phyloP scores from a whole-genome alignment of 2,797 vertebrate genomes.

The Carduelis carduelis region DNA sequence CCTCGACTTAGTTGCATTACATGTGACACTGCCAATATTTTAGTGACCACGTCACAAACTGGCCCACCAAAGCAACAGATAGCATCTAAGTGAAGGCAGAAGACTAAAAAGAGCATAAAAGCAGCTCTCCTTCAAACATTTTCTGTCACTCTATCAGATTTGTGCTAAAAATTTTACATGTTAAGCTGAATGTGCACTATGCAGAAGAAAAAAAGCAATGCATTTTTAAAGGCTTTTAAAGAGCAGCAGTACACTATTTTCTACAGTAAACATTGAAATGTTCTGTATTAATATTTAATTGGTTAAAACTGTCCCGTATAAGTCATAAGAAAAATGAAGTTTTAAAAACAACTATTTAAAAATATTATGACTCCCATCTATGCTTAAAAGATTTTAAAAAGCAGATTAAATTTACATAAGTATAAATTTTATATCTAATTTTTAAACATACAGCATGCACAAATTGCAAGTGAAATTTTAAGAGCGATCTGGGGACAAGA shows the following conservation, averaged over 20 bases:
- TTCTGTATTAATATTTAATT: not conserved
- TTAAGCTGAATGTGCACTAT: not conserved
- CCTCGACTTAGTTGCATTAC: not conserved
- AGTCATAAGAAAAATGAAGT: not conserved
- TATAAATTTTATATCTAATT: not conserved
- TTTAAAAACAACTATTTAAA: not conserved
- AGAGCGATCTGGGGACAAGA: not conserved
- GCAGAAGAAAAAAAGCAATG: not conserved
- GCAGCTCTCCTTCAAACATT: not conserved
- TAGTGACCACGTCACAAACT: not conserved
- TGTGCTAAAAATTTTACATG: not conserved
- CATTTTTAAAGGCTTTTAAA: constrained; percentile 17
- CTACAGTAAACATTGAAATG: not conserved
- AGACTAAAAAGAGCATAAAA: not conserved
- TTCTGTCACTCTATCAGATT: not conserved
- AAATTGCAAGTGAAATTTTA: not conserved
- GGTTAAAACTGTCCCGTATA: not conserved
- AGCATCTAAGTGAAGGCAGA: not conserved
- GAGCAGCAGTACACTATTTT: not conserved
- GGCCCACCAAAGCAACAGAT: not conserved
- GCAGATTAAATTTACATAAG: not conserved
- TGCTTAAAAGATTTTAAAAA: not conserved
- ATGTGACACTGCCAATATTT: not conserved
- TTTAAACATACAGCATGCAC: not conserved
- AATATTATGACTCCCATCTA: not conserved